Evolutionary conservation across 2,113 vertebrate species (phyloP).

Genomic region (Engraulis encrasicolus): DNA sequence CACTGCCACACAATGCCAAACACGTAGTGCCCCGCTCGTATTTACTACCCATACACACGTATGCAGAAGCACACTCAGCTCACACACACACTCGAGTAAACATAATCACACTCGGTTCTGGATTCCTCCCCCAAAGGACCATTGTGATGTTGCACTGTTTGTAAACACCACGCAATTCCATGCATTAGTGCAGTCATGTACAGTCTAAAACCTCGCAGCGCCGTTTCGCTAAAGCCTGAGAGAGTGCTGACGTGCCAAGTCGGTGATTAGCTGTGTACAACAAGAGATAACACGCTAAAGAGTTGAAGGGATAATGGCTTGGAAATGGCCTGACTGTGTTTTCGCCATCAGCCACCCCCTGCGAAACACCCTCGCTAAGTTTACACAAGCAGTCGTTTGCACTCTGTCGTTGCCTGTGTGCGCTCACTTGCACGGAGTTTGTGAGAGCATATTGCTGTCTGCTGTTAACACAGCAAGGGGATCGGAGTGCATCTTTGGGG

Average conservation of each 20-base stretch:
- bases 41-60: slow-evolving; percentile 10
- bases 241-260: slow-evolving; percentile 7
- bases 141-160: slow-evolving; percentile 3
- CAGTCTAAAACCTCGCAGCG: background rate
- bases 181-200: slow-evolving; percentile 6
- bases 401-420: background rate
- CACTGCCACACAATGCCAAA: slow-evolving; percentile 15
- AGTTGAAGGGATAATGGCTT: slow-evolving; percentile 20
- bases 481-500: background rate
- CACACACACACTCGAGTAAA: slow-evolving; percentile 22
- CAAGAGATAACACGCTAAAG: slow-evolving; percentile 17
- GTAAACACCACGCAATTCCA: slow-evolving; percentile 2
- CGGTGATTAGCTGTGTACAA: background rate
- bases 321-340: background rate
- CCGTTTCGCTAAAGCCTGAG: background rate
- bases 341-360: background rate
- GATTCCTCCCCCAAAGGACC: slow-evolving; percentile 26
- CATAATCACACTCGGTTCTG: slow-evolving; percentile 22
- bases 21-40: background rate
- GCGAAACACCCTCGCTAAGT: background rate
- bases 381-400: background rate
- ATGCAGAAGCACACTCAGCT: background rate
- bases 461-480: background rate
- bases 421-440: background rate
- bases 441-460: background rate